Conservation (phyloP, 1,140 invertebrate genomes). For the Ooceraea biroi region DNA sequence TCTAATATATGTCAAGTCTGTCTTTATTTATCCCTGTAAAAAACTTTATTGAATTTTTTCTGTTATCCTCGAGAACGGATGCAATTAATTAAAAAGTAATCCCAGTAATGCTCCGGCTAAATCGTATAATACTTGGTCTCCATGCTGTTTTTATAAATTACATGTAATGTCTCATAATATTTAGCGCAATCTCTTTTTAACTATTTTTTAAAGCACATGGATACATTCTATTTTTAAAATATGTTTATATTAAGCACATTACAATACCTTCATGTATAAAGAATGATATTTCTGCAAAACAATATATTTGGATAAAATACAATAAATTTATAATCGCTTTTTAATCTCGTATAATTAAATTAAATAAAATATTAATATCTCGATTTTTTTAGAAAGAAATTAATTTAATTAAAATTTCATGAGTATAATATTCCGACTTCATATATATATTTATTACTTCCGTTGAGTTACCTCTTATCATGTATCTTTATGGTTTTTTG, state of each 20-base stretch:
- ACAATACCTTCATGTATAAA: not conserved
- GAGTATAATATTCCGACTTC: too few species aligned
- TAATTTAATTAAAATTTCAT: constrained; percentile 7
- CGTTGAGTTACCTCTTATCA: not conserved
- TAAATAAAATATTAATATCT: constrained; percentile 2
- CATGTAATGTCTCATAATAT: not conserved
- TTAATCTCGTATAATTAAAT: not conserved
- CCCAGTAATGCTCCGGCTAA: constrained; percentile 8
- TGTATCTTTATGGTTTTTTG: not conserved
- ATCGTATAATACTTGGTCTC: constrained; percentile 20
- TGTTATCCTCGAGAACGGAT: not conserved
- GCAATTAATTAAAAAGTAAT: constrained; percentile 45
- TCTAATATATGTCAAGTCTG: not conserved
- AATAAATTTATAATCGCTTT: not conserved
- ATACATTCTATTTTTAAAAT: not conserved
- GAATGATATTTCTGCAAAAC: not conserved
- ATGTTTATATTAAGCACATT: not conserved
- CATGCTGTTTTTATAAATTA: not conserved
- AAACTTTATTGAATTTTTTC: constrained; percentile 15
- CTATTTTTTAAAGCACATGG: not conserved
- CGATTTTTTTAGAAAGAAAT: not conserved
- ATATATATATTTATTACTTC: constrained; percentile 2
- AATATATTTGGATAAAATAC: not conserved
- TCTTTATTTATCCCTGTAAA: constrained; percentile 17
- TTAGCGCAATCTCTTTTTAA: too few species aligned